phyloP scores from a whole-genome alignment of 2,888 invertebrate species.

The Fabriciana adippe region DNA sequence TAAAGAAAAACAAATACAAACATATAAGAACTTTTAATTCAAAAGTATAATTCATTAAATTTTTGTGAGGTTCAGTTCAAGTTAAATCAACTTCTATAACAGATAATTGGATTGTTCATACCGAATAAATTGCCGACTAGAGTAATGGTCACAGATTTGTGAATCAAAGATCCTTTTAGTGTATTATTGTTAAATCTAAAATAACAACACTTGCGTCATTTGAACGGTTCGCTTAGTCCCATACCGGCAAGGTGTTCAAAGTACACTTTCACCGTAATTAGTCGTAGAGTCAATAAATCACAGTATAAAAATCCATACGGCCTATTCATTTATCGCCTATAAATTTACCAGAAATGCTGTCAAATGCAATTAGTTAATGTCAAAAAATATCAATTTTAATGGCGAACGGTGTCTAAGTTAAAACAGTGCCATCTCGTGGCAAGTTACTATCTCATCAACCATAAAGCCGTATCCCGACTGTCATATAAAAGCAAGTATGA shows the following conservation, averaged over 20 bases:
- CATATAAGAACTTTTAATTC: too few species aligned
- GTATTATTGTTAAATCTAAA: constrained; percentile 1
- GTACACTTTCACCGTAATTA: constrained; percentile 44
- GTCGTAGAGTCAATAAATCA: constrained; percentile 35
- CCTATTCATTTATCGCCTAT: too few species aligned
- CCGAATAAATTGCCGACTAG: constrained; percentile 62
- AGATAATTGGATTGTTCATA: constrained; percentile 25
- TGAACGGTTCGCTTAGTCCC: constrained; percentile 7
- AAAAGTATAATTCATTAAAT: too few species aligned
- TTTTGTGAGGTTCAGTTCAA: not conserved
- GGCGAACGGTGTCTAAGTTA: too few species aligned
- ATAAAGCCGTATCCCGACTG: too few species aligned
- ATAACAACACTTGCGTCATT: not conserved
- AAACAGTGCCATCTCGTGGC: too few species aligned
- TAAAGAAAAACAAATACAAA: too few species aligned
- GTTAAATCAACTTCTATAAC: constrained; percentile 6
- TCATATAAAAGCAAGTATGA: too few species aligned
- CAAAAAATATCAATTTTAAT: too few species aligned
- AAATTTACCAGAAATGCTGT: too few species aligned
- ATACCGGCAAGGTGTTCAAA: constrained; percentile 65
- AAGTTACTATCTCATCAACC: too few species aligned
- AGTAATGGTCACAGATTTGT: constrained; percentile 73
- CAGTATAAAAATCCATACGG: constrained; percentile 44
- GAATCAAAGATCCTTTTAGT: constrained; percentile 46
- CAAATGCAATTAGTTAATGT: too few species aligned